Base-by-base conservation (phyloP, 2,888 invertebrate genomes). In the Diarsia brunnea region DNA sequence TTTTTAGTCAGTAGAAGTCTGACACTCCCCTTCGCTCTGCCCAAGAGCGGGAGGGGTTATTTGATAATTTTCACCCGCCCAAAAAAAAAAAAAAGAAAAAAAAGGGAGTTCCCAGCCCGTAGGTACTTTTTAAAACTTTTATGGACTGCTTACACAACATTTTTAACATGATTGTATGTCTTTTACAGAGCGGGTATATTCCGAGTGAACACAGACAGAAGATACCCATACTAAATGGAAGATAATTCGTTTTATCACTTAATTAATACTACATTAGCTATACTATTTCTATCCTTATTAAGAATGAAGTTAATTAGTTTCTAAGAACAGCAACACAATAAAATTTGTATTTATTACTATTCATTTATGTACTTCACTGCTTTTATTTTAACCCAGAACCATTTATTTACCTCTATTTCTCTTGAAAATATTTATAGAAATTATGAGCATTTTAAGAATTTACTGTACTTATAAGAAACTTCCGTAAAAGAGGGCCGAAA, bases 151-250 rank as follows among this genome's bases (percentile, higher is more conserved):
- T 31, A 60, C 51, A 27, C 1, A 0, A 21, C 3, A 5, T 53
- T 73, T 45, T 53, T 24, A 31, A 73, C 16, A 47, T 55, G 2
- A 45, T 70, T 55, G 14, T 60, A 14, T 64, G n/a, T 69, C 19
- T 69, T 88, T 91, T 90, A 16, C 91, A 95, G 95, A 66, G 70
- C 89, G 69, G 94, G 94, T 53, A 90, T 94, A 76, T 95, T 92
- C 87, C 88, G 94, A 88, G 90, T 93, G 16, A 92, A 94, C 78
- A 95, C 94, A 53, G 88, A 67, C 47, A 90, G 86, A 69, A 80
- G 64, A 19, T 93, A 91, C 72, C 91, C 91, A 0, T 92, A 69
- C 73, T 91, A 86, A 78, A 64, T 2, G 14, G 38, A 4, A 21
- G 31, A 24, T n/a, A 63, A 63, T 24, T n/a, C 14, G 31, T 27